Evolutionary conservation across 2,797 vertebrate genomes (phyloP), one percentile per base, ranked within the genome.

Genomic region (Lycodopsis pacificus): DNA sequence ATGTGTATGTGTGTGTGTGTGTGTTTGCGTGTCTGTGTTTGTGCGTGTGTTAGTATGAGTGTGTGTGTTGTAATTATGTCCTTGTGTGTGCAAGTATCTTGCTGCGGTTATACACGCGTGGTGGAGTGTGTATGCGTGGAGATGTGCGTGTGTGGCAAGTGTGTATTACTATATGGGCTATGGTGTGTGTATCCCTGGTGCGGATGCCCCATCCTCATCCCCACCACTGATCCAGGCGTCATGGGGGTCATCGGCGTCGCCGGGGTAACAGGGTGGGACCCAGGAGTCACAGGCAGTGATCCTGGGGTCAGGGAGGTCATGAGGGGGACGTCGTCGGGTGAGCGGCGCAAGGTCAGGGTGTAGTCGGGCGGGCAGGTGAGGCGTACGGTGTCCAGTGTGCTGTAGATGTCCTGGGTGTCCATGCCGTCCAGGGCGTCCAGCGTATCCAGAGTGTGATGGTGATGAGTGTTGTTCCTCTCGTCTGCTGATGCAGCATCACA

Each of bases 281-380:
- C 93, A 0, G 94, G 93, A 53, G 94, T 94, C 65, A 94, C 91
- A 0, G 94, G 94, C 66, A 94, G 88, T 0, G 94, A 94, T 42
- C 92, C 92, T 2, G 92, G 94, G 91, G 97, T 97, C 85, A 97
- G 97, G 36, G 97, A 96, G 15, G 97, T 97, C 97, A 99, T 97
- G 68, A 99, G 95, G 0, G 97, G 97, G 65, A 98, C 95, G 77
- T 99, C 98, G 0, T 99, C 97, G 0, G 98, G 98, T 0, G 98
- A 98, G 10, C 98, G 95, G 40, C 97, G 96, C 79, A 99, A 92
- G 5, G 98, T 98, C 34, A 99, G 97, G 0, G 97, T 97, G 81
- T 99, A 99, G 90, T 99, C 98, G 0, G 97, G 97, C 0, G 97
- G 97, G 80, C 98, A 98, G 85, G 97, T 96, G 74, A 99, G 96